Evolutionary conservation across 2,888 invertebrate species (phyloP), one percentile per base, ranked within the genome.

Genomic region (Idaea straminata): DNA sequence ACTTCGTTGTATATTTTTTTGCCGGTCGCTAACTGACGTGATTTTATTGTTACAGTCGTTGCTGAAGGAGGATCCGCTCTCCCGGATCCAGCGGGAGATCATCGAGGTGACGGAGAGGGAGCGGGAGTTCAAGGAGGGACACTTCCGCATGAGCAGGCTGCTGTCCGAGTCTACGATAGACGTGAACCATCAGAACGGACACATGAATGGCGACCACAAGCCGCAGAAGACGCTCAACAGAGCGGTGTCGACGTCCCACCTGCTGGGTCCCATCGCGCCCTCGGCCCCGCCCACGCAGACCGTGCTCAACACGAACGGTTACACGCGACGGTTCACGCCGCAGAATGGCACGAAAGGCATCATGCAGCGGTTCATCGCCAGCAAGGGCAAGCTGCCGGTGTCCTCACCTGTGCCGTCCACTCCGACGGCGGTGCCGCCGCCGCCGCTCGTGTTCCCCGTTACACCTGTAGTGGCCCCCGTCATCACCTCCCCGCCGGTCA

Each of bases 31-130:
- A 62, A 62, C 61, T 15, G 7, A 10, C 10, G 3, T n/a, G 35
- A 5, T 25, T 74, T 62, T 77, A 82, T 77, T 79, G 80, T 91
- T 89, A 62, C 90, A 94, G 93, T 87, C 91, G 74, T 84, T 93
- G 80, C 87, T 94, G 85, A 95, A 95, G 87, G 94, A 95, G 83
- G 95, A 95, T 88, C 96, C 96, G 72, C 92, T 96, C 79, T 94
- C 95, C 80, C 95, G 97, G 85, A 97, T 98, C 85, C 98, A 98
- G 89, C 95, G 96, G 82, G 98, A 98, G 94, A 97, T 98, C 78
- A 95, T 96, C 79, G 96, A 97, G 89, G 97, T 97, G 68, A 96
- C 96, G 64, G 95, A 96, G 80, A 94, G 97, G 73, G 98, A 98
- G 87, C 94, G 96, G 80, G 97, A 97, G 82, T 95, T 98, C 75